phyloP scores from a whole-genome alignment of 2,888 invertebrate genomes.

The Onthophagus sagittarius region DNA sequence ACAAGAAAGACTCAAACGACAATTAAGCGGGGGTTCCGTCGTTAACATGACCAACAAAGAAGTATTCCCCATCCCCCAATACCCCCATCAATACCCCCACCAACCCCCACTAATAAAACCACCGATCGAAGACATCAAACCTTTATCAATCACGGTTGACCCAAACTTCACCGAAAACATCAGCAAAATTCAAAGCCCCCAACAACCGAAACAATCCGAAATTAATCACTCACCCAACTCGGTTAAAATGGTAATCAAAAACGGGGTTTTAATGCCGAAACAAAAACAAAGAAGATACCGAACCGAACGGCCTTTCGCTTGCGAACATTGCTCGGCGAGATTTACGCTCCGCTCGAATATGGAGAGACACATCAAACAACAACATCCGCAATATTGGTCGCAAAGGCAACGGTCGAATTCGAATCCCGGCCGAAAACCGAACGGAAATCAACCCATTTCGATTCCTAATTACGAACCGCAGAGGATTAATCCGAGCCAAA shows the following conservation, averaged over 20 bases:
- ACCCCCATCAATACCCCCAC: slow-evolving; percentile 24
- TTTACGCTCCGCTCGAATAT: slow-evolving; percentile 92
- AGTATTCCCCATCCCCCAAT: slow-evolving; percentile 30
- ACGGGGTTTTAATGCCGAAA: slow-evolving; percentile 85
- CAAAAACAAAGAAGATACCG: slow-evolving; percentile 87
- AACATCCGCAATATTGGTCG: slow-evolving; percentile 88
- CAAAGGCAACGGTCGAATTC: slow-evolving; percentile 65
- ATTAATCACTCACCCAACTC: slow-evolving; percentile 57
- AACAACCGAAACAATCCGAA: slow-evolving; percentile 49
- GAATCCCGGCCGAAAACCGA: slow-evolving; percentile 51
- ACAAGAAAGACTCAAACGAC: slow-evolving; percentile 63
- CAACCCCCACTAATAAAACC: slow-evolving; percentile 32
- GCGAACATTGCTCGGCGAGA: slow-evolving; percentile 84
- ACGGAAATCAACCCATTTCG: slow-evolving; percentile 28
- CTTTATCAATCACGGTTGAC: slow-evolving; percentile 47
- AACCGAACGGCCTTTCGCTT: slow-evolving; percentile 86
- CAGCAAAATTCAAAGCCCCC: slow-evolving; percentile 46
- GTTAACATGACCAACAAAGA: slow-evolving; percentile 47
- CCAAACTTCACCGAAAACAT: slow-evolving; percentile 28
- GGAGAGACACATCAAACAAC: slow-evolving; percentile 92
- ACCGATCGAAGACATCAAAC: slow-evolving; percentile 52
- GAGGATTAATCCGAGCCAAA: slow-evolving; percentile 33
- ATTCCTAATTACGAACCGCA: slow-evolving; percentile 43
- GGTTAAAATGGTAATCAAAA: slow-evolving; percentile 87
- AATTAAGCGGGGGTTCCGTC: slow-evolving; percentile 67